Evolutionary conservation across 2,113 vertebrate genomes (phyloP).

Genomic region (Prolemur simus): DNA sequence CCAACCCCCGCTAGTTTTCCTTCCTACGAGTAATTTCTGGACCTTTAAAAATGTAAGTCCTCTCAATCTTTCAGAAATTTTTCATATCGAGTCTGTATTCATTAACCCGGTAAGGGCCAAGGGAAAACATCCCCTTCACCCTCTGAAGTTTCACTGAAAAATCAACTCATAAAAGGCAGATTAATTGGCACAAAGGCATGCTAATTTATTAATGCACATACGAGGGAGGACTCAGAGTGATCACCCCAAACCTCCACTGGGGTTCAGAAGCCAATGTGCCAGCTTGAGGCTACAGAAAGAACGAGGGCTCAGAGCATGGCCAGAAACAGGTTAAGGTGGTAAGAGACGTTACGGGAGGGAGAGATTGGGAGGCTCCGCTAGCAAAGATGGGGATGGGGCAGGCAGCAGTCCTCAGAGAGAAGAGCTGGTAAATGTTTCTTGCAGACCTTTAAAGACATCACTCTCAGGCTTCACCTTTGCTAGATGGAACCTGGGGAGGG

Average conservation of each 20-base stretch:
- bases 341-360: background rate
- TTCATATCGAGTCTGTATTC: background rate
- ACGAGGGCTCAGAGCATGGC: background rate
- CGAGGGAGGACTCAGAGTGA: background rate
- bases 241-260: background rate
- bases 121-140: background rate
- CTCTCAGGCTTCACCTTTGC: background rate
- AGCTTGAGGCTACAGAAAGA: background rate
- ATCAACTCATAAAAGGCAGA: background rate
- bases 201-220: background rate
- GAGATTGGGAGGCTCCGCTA: background rate
- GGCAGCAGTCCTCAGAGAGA: background rate
- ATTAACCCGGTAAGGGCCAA: background rate
- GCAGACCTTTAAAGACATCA: background rate
- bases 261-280: background rate
- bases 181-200: background rate
- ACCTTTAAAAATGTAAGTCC: background rate
- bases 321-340: too few relatives aligned
- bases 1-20: too few relatives aligned
- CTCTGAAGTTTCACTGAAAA: background rate
- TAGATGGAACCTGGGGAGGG: background rate
- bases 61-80: background rate
- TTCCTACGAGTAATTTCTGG: background rate
- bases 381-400: background rate
- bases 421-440: background rate